Base-by-base conservation (phyloP, 2,888 invertebrate species). In the Apamea sordens region DNA sequence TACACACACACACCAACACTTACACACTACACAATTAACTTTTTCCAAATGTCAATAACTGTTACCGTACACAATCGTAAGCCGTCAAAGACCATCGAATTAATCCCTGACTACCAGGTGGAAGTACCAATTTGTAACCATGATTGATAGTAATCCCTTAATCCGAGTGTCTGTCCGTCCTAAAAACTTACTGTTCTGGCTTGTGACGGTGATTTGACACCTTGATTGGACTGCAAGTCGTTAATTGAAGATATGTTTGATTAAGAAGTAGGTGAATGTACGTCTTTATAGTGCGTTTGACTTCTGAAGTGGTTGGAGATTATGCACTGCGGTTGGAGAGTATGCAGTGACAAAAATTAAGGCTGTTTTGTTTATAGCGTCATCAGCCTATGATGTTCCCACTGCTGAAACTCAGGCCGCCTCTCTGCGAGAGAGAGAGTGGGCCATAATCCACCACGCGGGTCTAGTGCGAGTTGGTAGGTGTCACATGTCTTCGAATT, bases 141-240 rank as follows among this genome's bases (percentile, higher is more conserved):
- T 96, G 96, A 96, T 96, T 96, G 96, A 96, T 95, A 93, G 90
- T 96, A 96, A 96, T 95, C 96, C 95, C 87, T 87, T 95, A 94
- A 96, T 95, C 95, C 93, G 89, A 84, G 89, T 91, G 89, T 90
- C 92, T 92, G 95, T 92, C 93, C 90, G 93, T 92, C 83, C 86
- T 86, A 90, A 91, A 90, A 92, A 91, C 91, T 92, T 88, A 93
- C 94, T 92, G 93, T 92, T 92, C 89, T 86, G 73, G 2, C 61
- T 53, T 69, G 70, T 64, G 76, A 71, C 78, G 67, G 76, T 44
- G 79, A 79, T 83, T 81, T 86, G 88, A 87, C 82, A 75, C 76
- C 80, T 86, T 79, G 82, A 83, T 80, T 88, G 65, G 79, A 73
- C 78, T 73, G 77, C 74, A 53, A 77, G 59, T 82, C 79, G 83